phyloP scores from a whole-genome alignment of 92 coral and sea anemone species.

The Paragorgia papillata region DNA sequence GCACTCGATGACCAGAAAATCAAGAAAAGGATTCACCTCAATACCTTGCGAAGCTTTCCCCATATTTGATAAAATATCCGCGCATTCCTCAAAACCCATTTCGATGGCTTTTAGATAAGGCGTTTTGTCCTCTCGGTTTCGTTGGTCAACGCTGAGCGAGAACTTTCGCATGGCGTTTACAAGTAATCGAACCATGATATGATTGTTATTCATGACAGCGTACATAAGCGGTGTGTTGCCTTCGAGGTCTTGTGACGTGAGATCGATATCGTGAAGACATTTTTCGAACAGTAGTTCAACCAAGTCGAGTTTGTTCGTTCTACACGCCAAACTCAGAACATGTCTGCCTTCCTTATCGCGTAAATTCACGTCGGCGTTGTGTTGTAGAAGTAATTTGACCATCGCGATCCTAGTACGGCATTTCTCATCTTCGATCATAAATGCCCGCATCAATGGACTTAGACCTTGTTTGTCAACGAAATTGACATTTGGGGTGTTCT shows the following conservation, averaged over 20 bases:
- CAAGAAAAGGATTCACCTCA: slow-evolving; percentile 90
- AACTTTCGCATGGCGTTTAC: slow-evolving; percentile 75
- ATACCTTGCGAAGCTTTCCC: slow-evolving; percentile 80
- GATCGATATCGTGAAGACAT: slow-evolving; percentile 74
- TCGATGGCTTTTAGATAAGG: slow-evolving; percentile 89
- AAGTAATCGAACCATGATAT: slow-evolving; percentile 65
- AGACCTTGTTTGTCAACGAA: slow-evolving; percentile 81
- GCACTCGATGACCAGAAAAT: slow-evolving; percentile 38
- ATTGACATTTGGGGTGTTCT: slow-evolving; percentile 58
- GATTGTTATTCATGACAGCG: slow-evolving; percentile 75
- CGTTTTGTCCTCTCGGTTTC: slow-evolving; percentile 87
- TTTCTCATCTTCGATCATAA: slow-evolving; percentile 69
- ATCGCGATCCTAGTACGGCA: slow-evolving; percentile 76
- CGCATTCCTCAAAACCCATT: slow-evolving; percentile 73
- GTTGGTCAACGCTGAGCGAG: slow-evolving; percentile 74
- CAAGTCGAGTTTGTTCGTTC: slow-evolving; percentile 68
- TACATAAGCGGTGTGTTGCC: slow-evolving; percentile 90
- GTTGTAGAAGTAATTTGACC: slow-evolving; percentile 73
- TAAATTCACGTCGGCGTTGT: slow-evolving; percentile 86
- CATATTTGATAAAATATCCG: slow-evolving; percentile 61
- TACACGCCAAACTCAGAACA: slow-evolving; percentile 76
- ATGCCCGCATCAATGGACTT: slow-evolving; percentile 87
- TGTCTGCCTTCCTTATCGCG: slow-evolving; percentile 77
- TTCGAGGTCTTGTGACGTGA: slow-evolving; percentile 68
- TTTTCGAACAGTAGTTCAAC: slow-evolving; percentile 70